phyloP scores from a whole-genome alignment of 2,797 vertebrate genomes.

The Coracias cyanogaster region DNA sequence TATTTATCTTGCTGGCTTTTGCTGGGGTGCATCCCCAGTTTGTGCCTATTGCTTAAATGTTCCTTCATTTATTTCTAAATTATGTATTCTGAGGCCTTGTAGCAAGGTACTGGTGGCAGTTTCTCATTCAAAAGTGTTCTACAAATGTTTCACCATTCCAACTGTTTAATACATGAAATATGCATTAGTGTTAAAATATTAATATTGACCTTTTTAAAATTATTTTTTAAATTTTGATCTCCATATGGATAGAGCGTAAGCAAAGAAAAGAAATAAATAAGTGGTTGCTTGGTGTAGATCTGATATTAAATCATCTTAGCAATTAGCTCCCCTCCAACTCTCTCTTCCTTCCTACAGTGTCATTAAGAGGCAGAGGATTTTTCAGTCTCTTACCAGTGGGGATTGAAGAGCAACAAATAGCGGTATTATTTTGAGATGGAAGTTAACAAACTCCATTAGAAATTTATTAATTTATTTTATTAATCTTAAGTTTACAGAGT shows the following conservation, averaged over 20 bases:
- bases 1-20: conserved; percentile 27
- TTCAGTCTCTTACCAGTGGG: background rate
- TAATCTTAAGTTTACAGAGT: background rate
- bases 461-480: background rate
- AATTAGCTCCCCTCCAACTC: background rate
- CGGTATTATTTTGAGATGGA: background rate
- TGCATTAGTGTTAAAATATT: conserved; percentile 48
- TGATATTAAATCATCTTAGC: background rate
- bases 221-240: background rate
- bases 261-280: background rate
- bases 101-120: background rate
- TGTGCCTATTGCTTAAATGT: background rate
- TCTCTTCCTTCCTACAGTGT: background rate
- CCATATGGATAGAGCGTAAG: background rate
- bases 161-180: conserved; percentile 41
- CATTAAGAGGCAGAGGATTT: background rate
- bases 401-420: background rate
- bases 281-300: background rate
- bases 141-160: background rate
- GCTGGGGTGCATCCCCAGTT: background rate
- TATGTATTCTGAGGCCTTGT: conserved; percentile 31
- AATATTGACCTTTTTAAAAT: background rate
- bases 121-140: conserved; percentile 17
- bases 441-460: background rate
- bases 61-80: conserved; percentile 64